Conservation (phyloP, 1,140 invertebrate species). For the Anadara kagoshimensis region DNA sequence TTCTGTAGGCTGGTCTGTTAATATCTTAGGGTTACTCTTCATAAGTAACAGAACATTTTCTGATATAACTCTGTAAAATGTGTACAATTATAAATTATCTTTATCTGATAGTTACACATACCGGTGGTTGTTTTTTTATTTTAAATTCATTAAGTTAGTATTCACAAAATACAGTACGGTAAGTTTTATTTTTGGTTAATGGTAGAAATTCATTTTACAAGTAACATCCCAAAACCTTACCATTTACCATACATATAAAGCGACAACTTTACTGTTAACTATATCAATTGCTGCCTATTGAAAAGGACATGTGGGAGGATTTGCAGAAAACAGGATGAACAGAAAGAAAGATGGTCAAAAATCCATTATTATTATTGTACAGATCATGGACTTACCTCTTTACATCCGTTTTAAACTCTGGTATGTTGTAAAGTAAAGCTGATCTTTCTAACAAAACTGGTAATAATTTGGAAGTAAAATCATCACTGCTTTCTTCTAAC, state of each 20-base stretch:
- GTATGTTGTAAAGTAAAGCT: slow-evolving; percentile 59
- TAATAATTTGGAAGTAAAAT: slow-evolving; percentile 54
- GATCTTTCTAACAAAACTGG: slow-evolving; percentile 65
- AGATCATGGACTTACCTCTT: slow-evolving; percentile 48
- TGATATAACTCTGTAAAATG: slow-evolving; percentile 50
- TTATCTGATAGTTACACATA: too few species aligned
- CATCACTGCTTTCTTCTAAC: slow-evolving; percentile 49
- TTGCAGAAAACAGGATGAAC: too few species aligned
- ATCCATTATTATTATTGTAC: not conserved
- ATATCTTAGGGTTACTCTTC: slow-evolving; percentile 56
- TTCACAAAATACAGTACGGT: not conserved
- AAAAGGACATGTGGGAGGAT: too few species aligned
- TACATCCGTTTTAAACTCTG: slow-evolving; percentile 59
- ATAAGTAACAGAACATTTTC: slow-evolving; percentile 57
- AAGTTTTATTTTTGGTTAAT: too few species aligned
- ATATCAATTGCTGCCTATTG: too few species aligned
- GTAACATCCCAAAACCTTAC: too few species aligned
- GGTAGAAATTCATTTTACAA: too few species aligned
- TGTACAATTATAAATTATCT: too few species aligned
- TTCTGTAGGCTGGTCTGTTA: slow-evolving; percentile 54
- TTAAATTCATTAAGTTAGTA: not conserved
- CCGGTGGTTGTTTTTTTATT: too few species aligned
- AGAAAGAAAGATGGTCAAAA: too few species aligned
- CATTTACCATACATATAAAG: too few species aligned
- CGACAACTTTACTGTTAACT: too few species aligned